phyloP scores from a whole-genome alignment of 2,888 invertebrate genomes.

The Merodon equestris region DNA sequence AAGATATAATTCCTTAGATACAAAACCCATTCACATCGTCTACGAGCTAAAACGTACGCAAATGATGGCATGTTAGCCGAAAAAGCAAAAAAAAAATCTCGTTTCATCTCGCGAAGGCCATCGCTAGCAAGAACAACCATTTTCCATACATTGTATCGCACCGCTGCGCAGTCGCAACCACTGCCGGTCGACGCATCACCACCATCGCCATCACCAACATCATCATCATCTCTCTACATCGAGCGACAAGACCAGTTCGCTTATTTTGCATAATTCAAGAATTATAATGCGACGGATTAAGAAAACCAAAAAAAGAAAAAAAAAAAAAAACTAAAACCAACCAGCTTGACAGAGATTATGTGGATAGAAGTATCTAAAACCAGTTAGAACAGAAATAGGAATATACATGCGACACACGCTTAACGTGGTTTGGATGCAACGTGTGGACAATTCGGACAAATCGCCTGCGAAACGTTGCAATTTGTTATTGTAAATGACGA shows the following conservation, averaged over 20 bases:
- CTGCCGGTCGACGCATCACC: slow-evolving; percentile 19
- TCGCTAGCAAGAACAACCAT: slow-evolving; percentile 44
- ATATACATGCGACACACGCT: slow-evolving; percentile 50
- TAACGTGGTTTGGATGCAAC: slow-evolving; percentile 64
- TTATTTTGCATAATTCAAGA: slow-evolving; percentile 46
- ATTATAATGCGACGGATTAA: slow-evolving; percentile 25
- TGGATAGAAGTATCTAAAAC: slow-evolving; percentile 11
- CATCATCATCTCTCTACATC: slow-evolving; percentile 16
- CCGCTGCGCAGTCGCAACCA: slow-evolving; percentile 32
- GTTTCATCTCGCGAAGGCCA: slow-evolving; percentile 62
- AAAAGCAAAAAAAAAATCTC: slow-evolving; percentile 54
- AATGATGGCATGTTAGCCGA: slow-evolving; percentile 40
- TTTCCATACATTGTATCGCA: slow-evolving; percentile 24
- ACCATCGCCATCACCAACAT: too few species aligned
- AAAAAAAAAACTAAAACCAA: slow-evolving; percentile 1
- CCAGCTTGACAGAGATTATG: slow-evolving; percentile 2
- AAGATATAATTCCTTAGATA: slow-evolving; percentile 28
- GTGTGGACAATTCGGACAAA: slow-evolving; percentile 61
- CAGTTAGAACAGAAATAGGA: slow-evolving; percentile 5
- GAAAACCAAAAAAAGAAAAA: slow-evolving; percentile 26
- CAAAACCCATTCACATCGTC: slow-evolving; percentile 9
- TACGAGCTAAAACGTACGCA: background rate
- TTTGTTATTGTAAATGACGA: slow-evolving; percentile 49
- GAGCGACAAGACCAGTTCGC: slow-evolving; percentile 66
- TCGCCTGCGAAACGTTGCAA: slow-evolving; percentile 61